Conservation (phyloP, 2,888 invertebrate species). For the Nomada fucata region DNA sequence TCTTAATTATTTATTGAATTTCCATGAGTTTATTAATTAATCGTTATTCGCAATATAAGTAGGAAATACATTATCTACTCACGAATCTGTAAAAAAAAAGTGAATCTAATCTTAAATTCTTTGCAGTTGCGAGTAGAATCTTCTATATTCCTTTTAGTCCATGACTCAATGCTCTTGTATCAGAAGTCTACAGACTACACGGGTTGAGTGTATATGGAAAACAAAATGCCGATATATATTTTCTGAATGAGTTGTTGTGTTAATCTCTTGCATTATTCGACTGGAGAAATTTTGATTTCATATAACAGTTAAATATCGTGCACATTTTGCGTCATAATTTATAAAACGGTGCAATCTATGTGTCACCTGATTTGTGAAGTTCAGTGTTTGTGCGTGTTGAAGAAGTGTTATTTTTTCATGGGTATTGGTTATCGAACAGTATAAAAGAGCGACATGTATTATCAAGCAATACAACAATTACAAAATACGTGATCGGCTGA, state of each 20-base stretch:
- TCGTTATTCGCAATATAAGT: neutral
- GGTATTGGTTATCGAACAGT: constrained; percentile 28
- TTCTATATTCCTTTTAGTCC: constrained; percentile 39
- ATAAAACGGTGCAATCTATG: constrained; percentile 38
- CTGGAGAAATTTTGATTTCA: constrained; percentile 34
- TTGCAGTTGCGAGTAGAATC: neutral
- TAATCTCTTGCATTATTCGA: constrained; percentile 21
- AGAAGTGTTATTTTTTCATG: constrained; percentile 37
- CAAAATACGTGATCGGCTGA: constrained; percentile 35
- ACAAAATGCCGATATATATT: constrained; percentile 62
- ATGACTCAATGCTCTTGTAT: constrained; percentile 44
- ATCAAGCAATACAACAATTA: constrained; percentile 34
- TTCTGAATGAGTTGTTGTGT: constrained; percentile 10
- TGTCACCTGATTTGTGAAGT: constrained; percentile 31
- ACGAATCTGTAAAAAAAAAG: neutral
- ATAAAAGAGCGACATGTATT: constrained; percentile 24
- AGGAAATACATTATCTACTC: neutral
- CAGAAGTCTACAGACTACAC: constrained; percentile 43
- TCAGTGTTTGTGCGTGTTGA: constrained; percentile 28
- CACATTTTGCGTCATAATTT: constrained; percentile 19
- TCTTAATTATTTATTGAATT: neutral
- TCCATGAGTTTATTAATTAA: neutral
- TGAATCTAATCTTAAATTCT: constrained; percentile 1
- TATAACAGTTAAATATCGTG: constrained; percentile 19
- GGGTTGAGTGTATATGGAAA: constrained; percentile 57